Evolutionary conservation across 2,888 invertebrate species (phyloP).

Genomic region (Auanema freiburgensis): DNA sequence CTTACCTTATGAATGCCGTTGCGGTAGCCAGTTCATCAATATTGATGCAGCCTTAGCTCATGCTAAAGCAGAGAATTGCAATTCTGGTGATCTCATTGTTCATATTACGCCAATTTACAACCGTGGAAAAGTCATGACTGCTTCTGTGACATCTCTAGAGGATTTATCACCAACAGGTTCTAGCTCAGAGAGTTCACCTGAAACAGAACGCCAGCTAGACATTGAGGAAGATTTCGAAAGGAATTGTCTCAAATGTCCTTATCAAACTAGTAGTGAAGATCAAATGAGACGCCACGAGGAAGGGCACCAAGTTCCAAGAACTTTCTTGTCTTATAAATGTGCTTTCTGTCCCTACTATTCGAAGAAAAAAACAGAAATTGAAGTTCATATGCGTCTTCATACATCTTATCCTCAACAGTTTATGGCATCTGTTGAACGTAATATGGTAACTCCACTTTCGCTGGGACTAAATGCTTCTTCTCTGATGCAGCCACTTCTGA

Average conservation of each 20-base stretch:
- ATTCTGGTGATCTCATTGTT: slow-evolving; percentile 31
- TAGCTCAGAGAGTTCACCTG: slow-evolving; percentile 18
- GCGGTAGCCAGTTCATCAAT: slow-evolving; percentile 44
- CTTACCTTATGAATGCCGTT: slow-evolving; percentile 54
- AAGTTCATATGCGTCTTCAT: slow-evolving; percentile 17
- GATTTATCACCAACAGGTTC: slow-evolving; percentile 19
- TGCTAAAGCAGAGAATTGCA: slow-evolving; percentile 11
- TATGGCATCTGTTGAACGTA: slow-evolving; percentile 17
- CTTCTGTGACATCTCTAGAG: slow-evolving; percentile 13
- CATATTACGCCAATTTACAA: slow-evolving; percentile 40
- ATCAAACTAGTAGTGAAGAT: background rate
- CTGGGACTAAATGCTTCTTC: no score
- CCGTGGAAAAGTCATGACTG: slow-evolving; percentile 25
- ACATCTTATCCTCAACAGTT: slow-evolving; percentile 13
- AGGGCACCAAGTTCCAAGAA: slow-evolving; percentile 8
- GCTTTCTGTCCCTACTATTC: slow-evolving; percentile 18
- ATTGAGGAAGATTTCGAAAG: slow-evolving; percentile 14
- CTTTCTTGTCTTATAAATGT: slow-evolving; percentile 8
- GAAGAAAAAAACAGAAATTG: slow-evolving; percentile 6
- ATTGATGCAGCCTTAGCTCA: slow-evolving; percentile 45
- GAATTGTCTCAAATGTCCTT: slow-evolving; percentile 16
- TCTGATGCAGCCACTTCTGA: no score
- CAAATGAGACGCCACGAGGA: slow-evolving; percentile 9
- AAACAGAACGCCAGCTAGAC: background rate
- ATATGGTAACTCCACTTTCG: background rate